Evolutionary conservation across 1,140 invertebrate species (phyloP), one percentile per base, ranked within the genome.

Genomic region (Brachionus paranguensis): DNA sequence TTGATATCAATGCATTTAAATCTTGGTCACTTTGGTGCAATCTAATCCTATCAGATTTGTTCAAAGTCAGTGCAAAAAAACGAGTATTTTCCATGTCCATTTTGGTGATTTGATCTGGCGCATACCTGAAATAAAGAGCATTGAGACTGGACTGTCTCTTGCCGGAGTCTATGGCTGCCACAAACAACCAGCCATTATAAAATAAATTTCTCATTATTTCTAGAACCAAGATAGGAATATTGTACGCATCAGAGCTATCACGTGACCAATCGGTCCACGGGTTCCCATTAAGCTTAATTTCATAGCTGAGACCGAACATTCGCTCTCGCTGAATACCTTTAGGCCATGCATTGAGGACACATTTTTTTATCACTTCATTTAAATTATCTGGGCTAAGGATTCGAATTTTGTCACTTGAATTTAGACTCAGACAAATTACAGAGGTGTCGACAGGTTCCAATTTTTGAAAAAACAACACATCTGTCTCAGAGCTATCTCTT

Each of bases 381-480:
- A 76, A 24, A 33, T 27, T 76, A 8, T 76, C 45, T 37, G 72
- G 72, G n/a, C 17, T n/a, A 27, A 76, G 20, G 10, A 76, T n/a
- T 0, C 72, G 17, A 27, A 76, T 76, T 29, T 76, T 76, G 11
- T 76, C 72, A 27, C 43, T 27, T 27, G 72, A 47, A 50, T 76
- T 76, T n/a, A 76, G 24, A 47, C 72, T 76, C 11, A 76, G 50
- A 12, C 72, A 76, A 50, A 76, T 50, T 3, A 76, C 72, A 12
- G n/a, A 24, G 2, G 43, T 50, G 3, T 76, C 20, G 11, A 76
- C 27, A 10, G 72, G 72, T 14, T 14, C 12, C 8, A 47, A 14
- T 50, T 27, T 76, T 27, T 76, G 72, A 50, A 76, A 76, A 76
- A 76, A 76, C 24, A 76, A 76, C 20, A 50, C 43, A 11, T 76